phyloP scores from a whole-genome alignment of 2,888 invertebrate genomes.

The Alcis repandata region DNA sequence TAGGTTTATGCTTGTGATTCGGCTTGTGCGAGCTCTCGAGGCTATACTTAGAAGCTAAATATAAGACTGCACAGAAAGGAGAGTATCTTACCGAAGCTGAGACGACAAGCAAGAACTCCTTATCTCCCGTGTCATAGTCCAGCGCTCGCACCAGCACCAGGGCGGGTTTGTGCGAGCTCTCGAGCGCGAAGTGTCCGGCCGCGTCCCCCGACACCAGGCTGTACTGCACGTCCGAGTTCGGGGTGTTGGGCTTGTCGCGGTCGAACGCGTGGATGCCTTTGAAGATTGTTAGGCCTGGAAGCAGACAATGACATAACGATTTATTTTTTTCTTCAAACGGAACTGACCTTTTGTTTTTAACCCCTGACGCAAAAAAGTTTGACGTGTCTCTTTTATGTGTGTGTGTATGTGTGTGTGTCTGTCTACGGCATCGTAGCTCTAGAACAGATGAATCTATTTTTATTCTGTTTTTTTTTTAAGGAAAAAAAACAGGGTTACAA shows the following conservation, averaged over 20 bases:
- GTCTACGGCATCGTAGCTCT: too few relatives aligned
- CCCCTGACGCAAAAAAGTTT: too few relatives aligned
- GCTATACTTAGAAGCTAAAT: not conserved
- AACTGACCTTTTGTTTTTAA: too few relatives aligned
- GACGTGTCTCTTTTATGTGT: too few relatives aligned
- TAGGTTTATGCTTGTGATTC: too few relatives aligned
- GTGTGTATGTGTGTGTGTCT: too few relatives aligned
- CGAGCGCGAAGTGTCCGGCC: constrained; percentile 92
- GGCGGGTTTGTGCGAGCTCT: constrained; percentile 92
- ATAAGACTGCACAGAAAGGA: too few relatives aligned
- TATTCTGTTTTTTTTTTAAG: too few relatives aligned
- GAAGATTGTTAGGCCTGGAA: constrained; percentile 92
- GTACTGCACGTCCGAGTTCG: constrained; percentile 95
- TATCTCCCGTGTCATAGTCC: constrained; percentile 93
- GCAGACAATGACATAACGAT: too few relatives aligned
- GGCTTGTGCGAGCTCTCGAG: not conserved
- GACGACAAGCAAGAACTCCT: constrained; percentile 90
- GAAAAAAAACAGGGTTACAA: too few relatives aligned
- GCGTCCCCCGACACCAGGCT: constrained; percentile 90
- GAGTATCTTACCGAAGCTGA: constrained; percentile 89
- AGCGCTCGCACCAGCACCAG: constrained; percentile 91
- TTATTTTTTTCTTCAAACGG: too few relatives aligned
- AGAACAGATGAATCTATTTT: too few relatives aligned
- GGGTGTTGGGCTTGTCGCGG: constrained; percentile 95
- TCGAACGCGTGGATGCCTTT: constrained; percentile 93